Conservation (phyloP, 2,797 vertebrate genomes). For the Pantherophis vulpinus region DNA sequence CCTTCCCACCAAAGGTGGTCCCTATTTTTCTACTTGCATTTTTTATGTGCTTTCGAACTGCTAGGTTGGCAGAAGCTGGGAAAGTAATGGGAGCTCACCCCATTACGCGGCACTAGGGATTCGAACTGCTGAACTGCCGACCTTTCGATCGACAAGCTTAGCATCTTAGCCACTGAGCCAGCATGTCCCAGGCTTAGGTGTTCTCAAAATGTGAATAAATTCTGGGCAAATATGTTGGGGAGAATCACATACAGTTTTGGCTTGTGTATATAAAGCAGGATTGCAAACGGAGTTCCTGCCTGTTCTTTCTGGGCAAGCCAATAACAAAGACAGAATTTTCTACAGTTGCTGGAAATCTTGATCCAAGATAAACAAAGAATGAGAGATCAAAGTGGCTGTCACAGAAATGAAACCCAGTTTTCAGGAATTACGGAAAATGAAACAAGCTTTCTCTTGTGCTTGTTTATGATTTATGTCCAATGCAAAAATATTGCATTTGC, state of each 20-base stretch:
- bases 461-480: background rate
- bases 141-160: no score
- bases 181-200: no score
- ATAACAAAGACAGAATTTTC: background rate
- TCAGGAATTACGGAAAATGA: background rate
- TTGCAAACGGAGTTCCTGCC: background rate
- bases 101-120: no score
- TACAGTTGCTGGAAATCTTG: background rate
- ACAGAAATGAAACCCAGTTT: background rate
- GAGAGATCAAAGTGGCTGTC: background rate
- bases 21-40: no score
- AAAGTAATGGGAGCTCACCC: no score
- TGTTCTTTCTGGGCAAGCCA: background rate
- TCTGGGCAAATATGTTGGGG: background rate
- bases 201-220: no score
- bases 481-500: background rate
- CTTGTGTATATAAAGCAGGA: background rate
- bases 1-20: no score
- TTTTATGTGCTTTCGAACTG: no score
- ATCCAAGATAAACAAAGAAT: background rate
- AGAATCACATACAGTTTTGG: background rate
- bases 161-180: no score
- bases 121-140: no score
- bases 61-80: no score
- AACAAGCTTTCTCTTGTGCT: background rate